Evolutionary conservation across 2,797 vertebrate species (phyloP).

Genomic region (Okamejei kenojei): DNA sequence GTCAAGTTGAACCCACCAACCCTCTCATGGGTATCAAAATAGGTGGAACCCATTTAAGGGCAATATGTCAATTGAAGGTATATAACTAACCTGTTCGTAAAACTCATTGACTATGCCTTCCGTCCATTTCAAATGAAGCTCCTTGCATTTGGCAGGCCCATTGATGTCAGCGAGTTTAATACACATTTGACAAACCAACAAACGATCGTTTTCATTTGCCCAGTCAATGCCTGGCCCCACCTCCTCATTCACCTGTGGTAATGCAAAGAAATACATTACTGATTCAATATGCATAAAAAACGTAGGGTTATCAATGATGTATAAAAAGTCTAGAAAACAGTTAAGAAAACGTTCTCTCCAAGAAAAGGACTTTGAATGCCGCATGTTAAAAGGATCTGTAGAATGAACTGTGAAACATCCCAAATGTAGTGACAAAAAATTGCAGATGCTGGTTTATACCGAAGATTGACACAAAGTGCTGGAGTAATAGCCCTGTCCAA

Average conservation of each 20-base stretch:
- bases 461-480: too few relatives aligned
- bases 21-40: background rate
- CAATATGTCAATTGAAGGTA: background rate
- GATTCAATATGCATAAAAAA: background rate
- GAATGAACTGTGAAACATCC: background rate
- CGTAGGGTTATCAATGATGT: too few relatives aligned
- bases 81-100: constrained; percentile 80
- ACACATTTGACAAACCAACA: constrained; percentile 97
- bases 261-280: background rate
- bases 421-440: too few relatives aligned
- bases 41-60: background rate
- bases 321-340: background rate
- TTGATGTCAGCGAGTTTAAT: constrained; percentile 97
- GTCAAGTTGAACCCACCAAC: background rate
- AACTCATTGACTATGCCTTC: constrained; percentile 97
- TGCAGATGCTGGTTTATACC: too few relatives aligned
- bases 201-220: constrained; percentile 91
- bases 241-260: constrained; percentile 78
- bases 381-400: background rate
- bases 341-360: background rate
- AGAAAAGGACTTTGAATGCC: background rate
- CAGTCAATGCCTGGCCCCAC: constrained; percentile 89
- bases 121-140: constrained; percentile 93
- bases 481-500: too few relatives aligned
- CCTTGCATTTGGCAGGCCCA: constrained; percentile 87